Evolutionary conservation across 2,888 invertebrate genomes (phyloP).

Genomic region (Cosmorhoe ocellata): DNA sequence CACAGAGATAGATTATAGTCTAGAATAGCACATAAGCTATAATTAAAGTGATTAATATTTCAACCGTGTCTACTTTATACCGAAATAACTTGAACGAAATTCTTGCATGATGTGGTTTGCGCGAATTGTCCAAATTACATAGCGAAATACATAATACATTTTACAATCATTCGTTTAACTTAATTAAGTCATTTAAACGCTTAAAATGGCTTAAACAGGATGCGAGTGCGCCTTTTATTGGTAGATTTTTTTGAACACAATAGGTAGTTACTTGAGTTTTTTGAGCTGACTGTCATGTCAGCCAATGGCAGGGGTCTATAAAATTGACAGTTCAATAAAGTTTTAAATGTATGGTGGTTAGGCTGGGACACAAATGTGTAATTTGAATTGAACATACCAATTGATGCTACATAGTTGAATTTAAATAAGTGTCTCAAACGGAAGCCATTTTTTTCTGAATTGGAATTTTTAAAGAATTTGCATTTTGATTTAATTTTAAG

Average conservation of each 20-base stretch:
- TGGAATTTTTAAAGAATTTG: too few relatives aligned
- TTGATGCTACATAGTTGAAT: not conserved
- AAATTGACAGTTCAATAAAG: constrained; percentile 48
- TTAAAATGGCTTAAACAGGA: constrained; percentile 48
- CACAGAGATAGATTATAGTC: too few relatives aligned
- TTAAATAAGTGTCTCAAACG: constrained; percentile 4
- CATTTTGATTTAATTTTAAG: too few relatives aligned
- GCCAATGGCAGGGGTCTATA: constrained; percentile 44
- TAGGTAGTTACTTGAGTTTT: constrained; percentile 34
- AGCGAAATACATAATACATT: constrained; percentile 15
- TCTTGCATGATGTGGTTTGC: constrained; percentile 3
- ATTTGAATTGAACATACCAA: not conserved
- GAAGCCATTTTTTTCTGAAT: not conserved
- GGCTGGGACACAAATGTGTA: constrained; percentile 26
- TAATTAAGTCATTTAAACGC: constrained; percentile 61
- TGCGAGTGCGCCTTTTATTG: constrained; percentile 42
- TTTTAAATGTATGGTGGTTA: constrained; percentile 33
- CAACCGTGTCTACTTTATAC: too few relatives aligned
- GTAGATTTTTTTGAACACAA: constrained; percentile 40
- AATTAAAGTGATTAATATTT: too few relatives aligned
- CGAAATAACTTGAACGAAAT: too few relatives aligned
- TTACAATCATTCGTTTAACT: constrained; percentile 14
- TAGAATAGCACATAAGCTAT: too few relatives aligned
- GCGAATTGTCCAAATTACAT: constrained; percentile 22
- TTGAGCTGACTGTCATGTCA: constrained; percentile 19